Conservation (phyloP, 2,113 vertebrate genomes). For the Aramus guarauna region DNA sequence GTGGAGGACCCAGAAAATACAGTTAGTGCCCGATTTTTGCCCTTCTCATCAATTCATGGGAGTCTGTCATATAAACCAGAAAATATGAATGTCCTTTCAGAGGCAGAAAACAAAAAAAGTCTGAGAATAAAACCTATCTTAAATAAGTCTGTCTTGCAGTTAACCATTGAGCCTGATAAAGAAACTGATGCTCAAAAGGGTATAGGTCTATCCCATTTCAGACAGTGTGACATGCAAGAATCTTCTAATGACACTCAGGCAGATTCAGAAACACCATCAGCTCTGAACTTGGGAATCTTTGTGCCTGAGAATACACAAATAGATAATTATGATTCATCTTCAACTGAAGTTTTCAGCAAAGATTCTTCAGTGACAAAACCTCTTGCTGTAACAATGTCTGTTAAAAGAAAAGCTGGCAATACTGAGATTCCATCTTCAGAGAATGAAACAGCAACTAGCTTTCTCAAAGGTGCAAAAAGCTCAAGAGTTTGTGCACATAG, state of each 20-base stretch:
- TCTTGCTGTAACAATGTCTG: neutral
- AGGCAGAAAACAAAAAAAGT: neutral
- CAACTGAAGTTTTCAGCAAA: neutral
- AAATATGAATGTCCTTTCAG: neutral
- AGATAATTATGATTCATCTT: neutral
- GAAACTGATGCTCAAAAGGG: neutral
- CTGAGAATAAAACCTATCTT: neutral
- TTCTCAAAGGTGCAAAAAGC: neutral
- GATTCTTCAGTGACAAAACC: constrained; percentile 10
- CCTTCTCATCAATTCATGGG: neutral
- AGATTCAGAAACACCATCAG: neutral
- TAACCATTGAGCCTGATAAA: neutral
- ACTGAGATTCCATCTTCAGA: neutral
- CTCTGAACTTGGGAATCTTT: neutral
- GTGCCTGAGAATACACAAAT: neutral
- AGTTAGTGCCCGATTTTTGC: neutral
- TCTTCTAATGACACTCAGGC: neutral
- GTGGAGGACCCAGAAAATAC: neutral
- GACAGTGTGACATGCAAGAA: neutral
- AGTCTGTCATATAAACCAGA: neutral
- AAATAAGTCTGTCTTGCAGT: neutral
- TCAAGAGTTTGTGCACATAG: neutral
- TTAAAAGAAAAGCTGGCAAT: neutral
- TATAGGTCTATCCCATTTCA: neutral
- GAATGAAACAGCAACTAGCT: neutral